Evolutionary conservation across 2,888 invertebrate species (phyloP).

Genomic region (Tetrapedia diversipes): DNA sequence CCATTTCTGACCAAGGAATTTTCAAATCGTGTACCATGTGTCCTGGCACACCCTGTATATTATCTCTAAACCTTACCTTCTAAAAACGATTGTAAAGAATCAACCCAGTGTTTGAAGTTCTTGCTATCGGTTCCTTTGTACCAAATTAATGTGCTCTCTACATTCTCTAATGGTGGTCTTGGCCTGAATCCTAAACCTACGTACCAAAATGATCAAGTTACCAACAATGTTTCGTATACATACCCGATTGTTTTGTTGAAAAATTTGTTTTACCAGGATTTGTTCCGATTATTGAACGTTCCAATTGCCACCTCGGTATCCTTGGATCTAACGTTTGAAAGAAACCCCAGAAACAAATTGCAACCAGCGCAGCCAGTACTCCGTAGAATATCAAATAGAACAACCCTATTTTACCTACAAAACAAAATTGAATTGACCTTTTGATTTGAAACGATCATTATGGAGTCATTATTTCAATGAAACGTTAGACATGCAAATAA

Average conservation of each 20-base stretch:
- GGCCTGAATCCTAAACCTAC: conserved; percentile 96
- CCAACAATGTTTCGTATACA: neutral
- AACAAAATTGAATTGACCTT: conserved; percentile 36
- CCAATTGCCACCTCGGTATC: conserved; percentile 94
- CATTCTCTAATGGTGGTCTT: conserved; percentile 92
- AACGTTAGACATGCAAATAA: no score
- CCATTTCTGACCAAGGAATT: neutral
- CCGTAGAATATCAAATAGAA: conserved; percentile 98
- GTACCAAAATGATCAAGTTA: neutral
- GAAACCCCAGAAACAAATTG: conserved; percentile 97
- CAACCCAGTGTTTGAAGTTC: conserved; percentile 91
- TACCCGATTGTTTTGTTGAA: neutral
- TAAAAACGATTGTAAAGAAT: conserved; percentile 89
- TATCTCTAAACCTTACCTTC: conserved; percentile 85
- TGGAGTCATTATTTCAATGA: neutral
- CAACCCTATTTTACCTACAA: conserved; percentile 95
- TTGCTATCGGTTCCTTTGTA: conserved; percentile 92
- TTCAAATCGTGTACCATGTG: neutral
- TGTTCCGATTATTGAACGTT: conserved; percentile 94
- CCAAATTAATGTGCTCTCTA: conserved; percentile 97
- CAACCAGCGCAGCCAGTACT: conserved; percentile 95
- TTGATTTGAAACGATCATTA: neutral
- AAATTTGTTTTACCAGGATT: conserved; percentile 89
- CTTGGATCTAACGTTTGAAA: conserved; percentile 94
- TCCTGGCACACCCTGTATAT: no score